Base-by-base conservation (phyloP, 2,888 invertebrate genomes). In the Ellobium chinense region DNA sequence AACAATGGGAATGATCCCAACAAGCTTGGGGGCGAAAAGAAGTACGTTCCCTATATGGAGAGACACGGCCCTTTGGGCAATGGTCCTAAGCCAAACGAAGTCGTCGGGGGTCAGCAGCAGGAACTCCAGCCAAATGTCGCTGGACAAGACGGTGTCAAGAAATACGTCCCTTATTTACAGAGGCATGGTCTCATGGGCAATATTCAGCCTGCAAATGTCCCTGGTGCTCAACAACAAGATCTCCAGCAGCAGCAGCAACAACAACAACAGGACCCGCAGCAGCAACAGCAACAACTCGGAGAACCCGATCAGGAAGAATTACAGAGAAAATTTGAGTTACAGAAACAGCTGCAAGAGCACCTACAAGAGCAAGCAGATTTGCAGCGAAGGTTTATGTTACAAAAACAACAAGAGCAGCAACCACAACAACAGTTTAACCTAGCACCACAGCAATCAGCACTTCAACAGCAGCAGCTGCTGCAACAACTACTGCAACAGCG, bases 141-240 rank as follows among this genome's bases (percentile, higher is more conserved):
- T n/a, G n/a, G n/a, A n/a, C n/a, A n/a, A n/a, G n/a, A n/a, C n/a
- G 18, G 18, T 54, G 54, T 14, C 54, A 54, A 54, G 54, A 54
- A 54, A 54, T 60, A 60, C 60, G 24, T 60, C 60, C 60, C 60
- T n/a, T 60, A 60, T n/a, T 9, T n/a, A 9, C 60, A 60, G 60
- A 9, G 60, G 18, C 60, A 60, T 60, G 54, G 54, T 54, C 18
- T 14, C 54, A 14, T 54, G 54, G n/a, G n/a, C n/a, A n/a, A n/a
- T n/a, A n/a, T n/a, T n/a, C n/a, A n/a, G n/a, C n/a, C n/a, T n/a
- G n/a, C n/a, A n/a, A n/a, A n/a, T n/a, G n/a, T n/a, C n/a, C n/a
- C n/a, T n/a, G n/a, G n/a, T n/a, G n/a, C n/a, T n/a, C n/a, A n/a
- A n/a, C n/a, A n/a, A n/a, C n/a, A 54, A 54, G 18, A 21, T 60